These are phyloP conservation scores for Phocides pigmalion DNA, from an alignment of 1,140 invertebrate genomes.

Conservation along the genomic window DNA sequence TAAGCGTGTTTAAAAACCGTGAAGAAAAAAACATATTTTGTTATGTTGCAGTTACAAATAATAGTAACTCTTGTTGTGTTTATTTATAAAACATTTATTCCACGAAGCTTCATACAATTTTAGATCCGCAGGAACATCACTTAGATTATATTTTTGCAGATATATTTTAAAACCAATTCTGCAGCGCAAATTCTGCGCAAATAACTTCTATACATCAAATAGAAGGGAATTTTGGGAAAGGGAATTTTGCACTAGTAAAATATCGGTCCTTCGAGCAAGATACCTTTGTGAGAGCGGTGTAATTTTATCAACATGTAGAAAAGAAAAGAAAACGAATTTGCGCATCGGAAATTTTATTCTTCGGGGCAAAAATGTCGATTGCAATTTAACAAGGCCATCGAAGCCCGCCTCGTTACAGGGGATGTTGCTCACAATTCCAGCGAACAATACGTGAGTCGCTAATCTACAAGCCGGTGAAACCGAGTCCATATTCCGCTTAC, in stretches of 20 bases:
- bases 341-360: constrained; percentile 20
- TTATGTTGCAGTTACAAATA: no score
- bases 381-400: constrained; percentile 25
- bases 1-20: no score
- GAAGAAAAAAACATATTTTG: no score
- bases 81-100: not conserved
- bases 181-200: not conserved
- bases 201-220: not conserved
- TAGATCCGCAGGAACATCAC: constrained; percentile 3
- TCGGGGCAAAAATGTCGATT: constrained; percentile 25
- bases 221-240: constrained; percentile 5
- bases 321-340: constrained; percentile 29
- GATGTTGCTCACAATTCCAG: constrained; percentile 6
- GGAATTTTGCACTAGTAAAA: constrained; percentile 6
- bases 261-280: constrained; percentile 8
- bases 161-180: not conserved
- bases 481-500: constrained; percentile 26
- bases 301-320: constrained; percentile 26
- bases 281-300: constrained; percentile 20
- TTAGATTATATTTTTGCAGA: not conserved
- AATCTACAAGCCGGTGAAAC: constrained; percentile 20
- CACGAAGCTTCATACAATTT: not conserved
- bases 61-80: not conserved
- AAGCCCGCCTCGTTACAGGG: constrained; percentile 18
- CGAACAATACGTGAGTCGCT: constrained; percentile 19